These are phyloP conservation scores for Macaca nemestrina DNA, from an alignment of 2,113 vertebrate genomes.

Conservation along the genomic window DNA sequence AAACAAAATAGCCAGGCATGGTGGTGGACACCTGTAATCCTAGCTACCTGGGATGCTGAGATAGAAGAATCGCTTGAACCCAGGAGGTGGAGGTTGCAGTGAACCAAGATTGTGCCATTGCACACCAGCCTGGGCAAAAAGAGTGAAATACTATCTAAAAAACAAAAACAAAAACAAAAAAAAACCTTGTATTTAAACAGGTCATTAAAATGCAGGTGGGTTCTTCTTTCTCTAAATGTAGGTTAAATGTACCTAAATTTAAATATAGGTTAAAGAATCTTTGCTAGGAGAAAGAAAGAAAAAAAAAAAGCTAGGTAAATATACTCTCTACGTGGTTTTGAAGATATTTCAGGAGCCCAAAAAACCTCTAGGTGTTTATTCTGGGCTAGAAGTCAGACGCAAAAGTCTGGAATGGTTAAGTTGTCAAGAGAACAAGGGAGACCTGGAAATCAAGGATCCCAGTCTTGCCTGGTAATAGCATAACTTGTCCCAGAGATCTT, in stretches of 20 bases:
- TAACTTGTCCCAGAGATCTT: background rate
- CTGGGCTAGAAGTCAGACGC: background rate
- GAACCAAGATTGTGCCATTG: too few relatives aligned
- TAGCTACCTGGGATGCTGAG: too few relatives aligned
- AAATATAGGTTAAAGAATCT: background rate
- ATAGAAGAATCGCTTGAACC: too few relatives aligned
- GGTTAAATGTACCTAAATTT: background rate
- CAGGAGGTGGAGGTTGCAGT: too few relatives aligned
- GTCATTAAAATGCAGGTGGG: background rate
- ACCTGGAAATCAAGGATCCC: background rate
- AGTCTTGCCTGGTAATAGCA: conserved; percentile 31
- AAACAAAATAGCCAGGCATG: too few relatives aligned
- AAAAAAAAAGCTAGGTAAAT: too few relatives aligned
- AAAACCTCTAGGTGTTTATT: background rate
- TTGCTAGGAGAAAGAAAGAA: background rate
- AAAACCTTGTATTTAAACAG: background rate
- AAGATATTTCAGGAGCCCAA: background rate
- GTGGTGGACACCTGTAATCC: too few relatives aligned
- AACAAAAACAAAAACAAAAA: too few relatives aligned
- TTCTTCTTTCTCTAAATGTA: background rate
- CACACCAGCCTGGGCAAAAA: too few relatives aligned
- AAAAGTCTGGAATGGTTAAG: background rate
- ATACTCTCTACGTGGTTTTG: background rate
- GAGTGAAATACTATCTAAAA: too few relatives aligned
- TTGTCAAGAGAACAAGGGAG: background rate